Base-by-base conservation (phyloP, 92 coral and sea anemone genomes). In the Isaurus tuberculatus region DNA sequence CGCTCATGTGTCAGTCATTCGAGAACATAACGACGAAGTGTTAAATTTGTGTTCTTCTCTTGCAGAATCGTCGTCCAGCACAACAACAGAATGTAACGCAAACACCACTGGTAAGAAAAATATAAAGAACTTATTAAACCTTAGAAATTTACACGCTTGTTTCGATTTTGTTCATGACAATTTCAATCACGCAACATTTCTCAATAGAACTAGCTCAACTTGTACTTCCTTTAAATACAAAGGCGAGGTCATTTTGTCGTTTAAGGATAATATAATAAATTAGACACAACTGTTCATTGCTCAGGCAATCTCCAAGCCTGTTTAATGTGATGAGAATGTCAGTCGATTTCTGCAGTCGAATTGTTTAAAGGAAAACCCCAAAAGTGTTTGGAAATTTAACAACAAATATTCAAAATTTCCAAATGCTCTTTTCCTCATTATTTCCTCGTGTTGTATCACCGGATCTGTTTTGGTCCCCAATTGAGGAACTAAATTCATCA, bases 21-120 rank as follows among this genome's bases (percentile, higher is more conserved):
- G n/a, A n/a, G n/a, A 28, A 9, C 16, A 5, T 22, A 57, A 34
- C 57, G 57, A 75, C 14, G 25, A 11, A n/a, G 57, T 36, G 55
- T 36, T 2, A 40, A 40, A 4, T 58, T 17, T 74, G 36, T 58
- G 3, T 58, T 60, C 22, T 30, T 25, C 23, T 11, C 19, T 61
- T 77, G 67, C 82, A 77, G 82, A 77, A 77, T 77, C 82, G 82
- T 53, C 82, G 82, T 77, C 82, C 51, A 58, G 70, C 70, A 55
- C 70, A 10, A 33, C 70, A 22, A 51, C 82, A 57, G 82, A 77
- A 77, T 77, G 82, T 75, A 66, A 75, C 10, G 9, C 51, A 36
- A 75, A 31, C 22, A 40, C 77, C 33, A 71, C 4, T 44, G 82
- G 82, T 77, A 77, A 25, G 82, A 2, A 7, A 7, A 7, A 7